Evolutionary conservation across 2,888 invertebrate species (phyloP).

Genomic region (Hyposoter didymator): DNA sequence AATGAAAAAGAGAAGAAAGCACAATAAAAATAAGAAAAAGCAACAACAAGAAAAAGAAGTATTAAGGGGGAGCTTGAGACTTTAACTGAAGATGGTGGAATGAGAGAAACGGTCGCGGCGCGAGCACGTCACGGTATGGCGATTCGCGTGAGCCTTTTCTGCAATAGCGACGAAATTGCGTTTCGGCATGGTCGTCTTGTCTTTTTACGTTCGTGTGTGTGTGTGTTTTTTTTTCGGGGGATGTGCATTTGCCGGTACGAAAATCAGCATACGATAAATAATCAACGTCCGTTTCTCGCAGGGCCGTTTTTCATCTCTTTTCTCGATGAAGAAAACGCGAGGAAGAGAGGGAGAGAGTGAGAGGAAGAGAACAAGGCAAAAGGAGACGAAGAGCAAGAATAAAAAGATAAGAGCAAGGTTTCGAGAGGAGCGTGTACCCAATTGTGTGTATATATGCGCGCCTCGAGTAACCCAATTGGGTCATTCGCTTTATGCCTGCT

Average conservation of each 20-base stretch:
- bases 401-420: constrained; percentile 23
- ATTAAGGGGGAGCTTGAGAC: constrained; percentile 19
- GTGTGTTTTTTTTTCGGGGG: not conserved
- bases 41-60: not conserved
- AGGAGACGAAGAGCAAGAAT: constrained; percentile 3
- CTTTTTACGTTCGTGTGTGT: constrained; percentile 1
- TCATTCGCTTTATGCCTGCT: constrained; percentile 63
- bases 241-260: constrained; percentile 2
- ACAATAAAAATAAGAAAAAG: not conserved
- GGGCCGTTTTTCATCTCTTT: constrained; percentile 7
- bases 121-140: constrained; percentile 60
- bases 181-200: constrained; percentile 36
- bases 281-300: constrained; percentile 22
- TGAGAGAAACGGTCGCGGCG: constrained; percentile 35
- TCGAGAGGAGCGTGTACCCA: constrained; percentile 46
- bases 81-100: constrained; percentile 1
- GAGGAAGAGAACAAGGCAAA: constrained; percentile 3
- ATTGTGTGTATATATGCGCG: constrained; percentile 20
- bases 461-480: constrained; percentile 58
- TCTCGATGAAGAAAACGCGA: not conserved
- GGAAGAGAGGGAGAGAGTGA: constrained; percentile 1
- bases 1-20: constrained; percentile 1
- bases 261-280: constrained; percentile 34
- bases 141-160: constrained; percentile 47
- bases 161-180: constrained; percentile 51